Evolutionary conservation across 2,113 vertebrate genomes (phyloP).

Genomic region (Pseudopodoces humilis): DNA sequence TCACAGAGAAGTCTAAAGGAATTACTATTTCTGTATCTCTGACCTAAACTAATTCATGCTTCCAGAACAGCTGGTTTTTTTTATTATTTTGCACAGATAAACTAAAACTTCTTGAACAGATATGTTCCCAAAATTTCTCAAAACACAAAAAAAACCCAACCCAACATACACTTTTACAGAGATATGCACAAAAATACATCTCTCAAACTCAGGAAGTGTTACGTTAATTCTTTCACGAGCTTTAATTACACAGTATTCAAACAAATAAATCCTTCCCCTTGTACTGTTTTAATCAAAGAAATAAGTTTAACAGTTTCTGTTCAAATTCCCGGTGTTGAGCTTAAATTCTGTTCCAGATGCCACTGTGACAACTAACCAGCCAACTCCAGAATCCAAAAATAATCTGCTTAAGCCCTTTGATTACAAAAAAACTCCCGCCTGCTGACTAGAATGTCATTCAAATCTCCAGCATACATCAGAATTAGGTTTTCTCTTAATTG

Average conservation of each 20-base stretch:
- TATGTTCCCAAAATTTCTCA: background rate
- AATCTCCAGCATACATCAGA: background rate
- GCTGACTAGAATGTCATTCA: background rate
- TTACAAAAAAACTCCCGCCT: background rate
- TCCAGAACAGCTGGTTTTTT: background rate
- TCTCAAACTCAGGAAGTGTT: background rate
- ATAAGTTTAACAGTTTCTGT: background rate
- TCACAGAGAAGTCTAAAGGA: background rate
- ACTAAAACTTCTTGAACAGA: background rate
- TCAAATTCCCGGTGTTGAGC: background rate
- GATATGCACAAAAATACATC: rapidly evolving
- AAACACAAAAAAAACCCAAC: background rate
- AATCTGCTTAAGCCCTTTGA: background rate
- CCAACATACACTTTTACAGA: background rate
- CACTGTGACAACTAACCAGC: background rate
- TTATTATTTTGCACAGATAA: background rate
- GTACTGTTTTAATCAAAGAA: background rate
- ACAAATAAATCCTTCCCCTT: background rate
- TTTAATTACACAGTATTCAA: background rate
- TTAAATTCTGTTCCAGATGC: background rate
- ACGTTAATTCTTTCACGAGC: background rate
- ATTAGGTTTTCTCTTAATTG: background rate
- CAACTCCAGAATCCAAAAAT: background rate
- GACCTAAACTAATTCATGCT: background rate
- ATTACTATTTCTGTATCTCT: background rate